Evolutionary conservation across 2,113 vertebrate species (phyloP).

Genomic region (Hiodon alosoides): DNA sequence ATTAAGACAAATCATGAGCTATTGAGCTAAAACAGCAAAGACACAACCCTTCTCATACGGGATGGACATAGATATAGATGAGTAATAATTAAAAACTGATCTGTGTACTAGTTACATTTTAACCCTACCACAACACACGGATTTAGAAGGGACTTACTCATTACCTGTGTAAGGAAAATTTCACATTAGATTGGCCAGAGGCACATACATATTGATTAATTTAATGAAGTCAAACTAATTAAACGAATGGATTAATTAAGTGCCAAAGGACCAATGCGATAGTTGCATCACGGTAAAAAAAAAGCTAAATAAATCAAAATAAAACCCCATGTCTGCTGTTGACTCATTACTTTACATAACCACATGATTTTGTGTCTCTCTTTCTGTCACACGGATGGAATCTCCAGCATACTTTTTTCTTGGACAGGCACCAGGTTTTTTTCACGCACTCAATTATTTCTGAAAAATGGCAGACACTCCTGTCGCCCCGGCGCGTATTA

Average conservation of each 20-base stretch:
- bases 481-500: neutral
- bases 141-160: neutral
- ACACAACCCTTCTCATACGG: neutral
- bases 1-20: neutral
- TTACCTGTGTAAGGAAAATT: neutral
- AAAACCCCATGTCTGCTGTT: conserved; percentile 26
- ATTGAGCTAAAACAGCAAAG: neutral
- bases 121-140: too few relatives aligned
- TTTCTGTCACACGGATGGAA: conserved; percentile 23
- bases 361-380: conserved; percentile 11
- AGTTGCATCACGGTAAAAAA: neutral
- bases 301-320: neutral
- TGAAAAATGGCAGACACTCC: neutral
- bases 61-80: too few relatives aligned
- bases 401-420: neutral
- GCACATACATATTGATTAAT: conserved; percentile 16
- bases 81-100: too few relatives aligned
- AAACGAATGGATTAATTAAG: conserved; percentile 28
- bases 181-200: conserved; percentile 7
- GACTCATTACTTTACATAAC: conserved; percentile 35
- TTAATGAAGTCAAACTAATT: conserved; percentile 27
- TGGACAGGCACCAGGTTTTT: conserved; percentile 28
- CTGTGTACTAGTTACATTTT: too few relatives aligned
- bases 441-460: conserved; percentile 38
- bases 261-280: neutral